These are phyloP conservation scores for Diglossa brunneiventris DNA, from an alignment of 2,113 vertebrate species.

Conservation along the genomic window DNA sequence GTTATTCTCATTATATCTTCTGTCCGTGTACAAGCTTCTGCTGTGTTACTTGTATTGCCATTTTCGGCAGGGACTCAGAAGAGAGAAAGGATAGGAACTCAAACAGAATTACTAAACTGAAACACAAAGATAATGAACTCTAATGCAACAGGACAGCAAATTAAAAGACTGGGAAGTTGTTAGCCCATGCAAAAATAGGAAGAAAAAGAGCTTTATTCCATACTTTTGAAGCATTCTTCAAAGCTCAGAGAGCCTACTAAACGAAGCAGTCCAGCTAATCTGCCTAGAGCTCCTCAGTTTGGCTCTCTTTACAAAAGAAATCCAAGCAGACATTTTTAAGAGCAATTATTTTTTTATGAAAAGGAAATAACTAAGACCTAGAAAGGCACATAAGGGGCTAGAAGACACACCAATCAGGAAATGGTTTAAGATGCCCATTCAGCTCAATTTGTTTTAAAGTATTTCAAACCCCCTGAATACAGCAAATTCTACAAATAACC, in stretches of 20 bases:
- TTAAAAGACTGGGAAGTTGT: slow-evolving; percentile 65
- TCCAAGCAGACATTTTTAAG: slow-evolving; percentile 61
- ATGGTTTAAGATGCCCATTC: slow-evolving; percentile 44
- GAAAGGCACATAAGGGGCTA: slow-evolving; percentile 48
- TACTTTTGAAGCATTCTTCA: slow-evolving; percentile 65
- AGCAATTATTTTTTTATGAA: slow-evolving; percentile 70
- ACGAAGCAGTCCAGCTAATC: slow-evolving; percentile 62
- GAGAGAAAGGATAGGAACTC: slow-evolving; percentile 65
- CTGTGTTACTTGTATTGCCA: slow-evolving; percentile 64
- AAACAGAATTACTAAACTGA: slow-evolving; percentile 67
- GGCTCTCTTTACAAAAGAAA: slow-evolving; percentile 65
- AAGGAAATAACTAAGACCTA: slow-evolving; percentile 55
- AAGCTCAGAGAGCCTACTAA: slow-evolving; percentile 59
- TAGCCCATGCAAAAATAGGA: slow-evolving; percentile 48
- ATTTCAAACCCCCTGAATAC: slow-evolving; percentile 51
- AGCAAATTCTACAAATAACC: slow-evolving; percentile 21
- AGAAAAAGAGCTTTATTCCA: slow-evolving; percentile 68
- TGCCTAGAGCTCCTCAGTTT: slow-evolving; percentile 46
- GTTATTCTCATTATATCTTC: slow-evolving; percentile 60
- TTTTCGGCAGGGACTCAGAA: slow-evolving; percentile 61
- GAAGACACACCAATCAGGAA: slow-evolving; percentile 67
- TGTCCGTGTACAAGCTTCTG: slow-evolving; percentile 61
- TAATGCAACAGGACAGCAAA: slow-evolving; percentile 67
- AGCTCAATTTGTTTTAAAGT: slow-evolving; percentile 55
- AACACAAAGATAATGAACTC: slow-evolving; percentile 73